phyloP scores from a whole-genome alignment of 2,113 vertebrate species.

The Chloroceryle aenea region DNA sequence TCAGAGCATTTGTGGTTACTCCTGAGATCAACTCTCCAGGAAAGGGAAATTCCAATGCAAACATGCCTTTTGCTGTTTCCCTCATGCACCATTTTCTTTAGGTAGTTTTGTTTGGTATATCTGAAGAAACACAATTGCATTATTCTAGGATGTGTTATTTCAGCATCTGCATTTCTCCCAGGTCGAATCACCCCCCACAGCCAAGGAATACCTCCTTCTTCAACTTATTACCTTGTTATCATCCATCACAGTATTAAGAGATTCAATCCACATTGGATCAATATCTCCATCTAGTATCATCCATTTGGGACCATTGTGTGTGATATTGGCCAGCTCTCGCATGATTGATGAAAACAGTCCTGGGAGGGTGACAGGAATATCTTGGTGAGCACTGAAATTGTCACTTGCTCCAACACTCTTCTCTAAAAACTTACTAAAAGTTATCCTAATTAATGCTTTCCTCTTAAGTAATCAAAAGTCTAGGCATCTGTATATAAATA shows the following conservation, averaged over 20 bases:
- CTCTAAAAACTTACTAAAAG: background rate
- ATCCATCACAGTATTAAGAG: constrained; percentile 99
- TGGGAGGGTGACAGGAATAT: constrained; percentile 54
- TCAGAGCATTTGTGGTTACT: background rate
- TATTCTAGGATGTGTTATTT: background rate
- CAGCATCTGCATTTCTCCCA: background rate
- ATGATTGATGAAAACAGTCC: constrained; percentile 94
- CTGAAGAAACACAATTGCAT: background rate
- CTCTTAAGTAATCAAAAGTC: background rate
- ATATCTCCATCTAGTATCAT: constrained; percentile 97
- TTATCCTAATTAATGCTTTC: background rate
- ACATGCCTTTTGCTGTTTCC: background rate
- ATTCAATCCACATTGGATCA: constrained; percentile 99
- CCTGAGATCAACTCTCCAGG: fast-evolving
- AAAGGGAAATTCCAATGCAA: background rate
- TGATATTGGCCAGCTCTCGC: constrained; percentile 90
- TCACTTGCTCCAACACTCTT: background rate
- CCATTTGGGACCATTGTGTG: constrained; percentile 93
- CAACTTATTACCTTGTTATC: constrained; percentile 92
- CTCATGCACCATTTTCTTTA: background rate
- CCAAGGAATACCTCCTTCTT: background rate
- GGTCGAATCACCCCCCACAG: background rate
- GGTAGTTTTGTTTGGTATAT: background rate
- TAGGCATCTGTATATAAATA: background rate
- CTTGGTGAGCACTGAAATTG: background rate